These are phyloP conservation scores for Alligator mississippiensis DNA, from an alignment of 2,113 vertebrate species.

Conservation along the genomic window DNA sequence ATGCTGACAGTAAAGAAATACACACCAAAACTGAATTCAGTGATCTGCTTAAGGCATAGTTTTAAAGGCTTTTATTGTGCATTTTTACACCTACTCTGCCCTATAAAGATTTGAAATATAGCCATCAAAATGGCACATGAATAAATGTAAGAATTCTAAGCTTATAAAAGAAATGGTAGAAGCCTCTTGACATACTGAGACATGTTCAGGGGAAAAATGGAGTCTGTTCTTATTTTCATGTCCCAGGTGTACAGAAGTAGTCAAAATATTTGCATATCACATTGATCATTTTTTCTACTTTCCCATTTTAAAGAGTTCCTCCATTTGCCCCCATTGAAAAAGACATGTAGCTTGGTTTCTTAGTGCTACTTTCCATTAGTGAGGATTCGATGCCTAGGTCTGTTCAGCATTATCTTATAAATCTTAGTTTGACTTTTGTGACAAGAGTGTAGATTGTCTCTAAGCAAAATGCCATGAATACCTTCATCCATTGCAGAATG, in stretches of 20 bases:
- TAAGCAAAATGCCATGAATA: constrained; percentile 51
- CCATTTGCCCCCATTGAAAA: background rate
- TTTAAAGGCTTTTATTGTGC: constrained; percentile 39
- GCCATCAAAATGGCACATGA: constrained; percentile 6
- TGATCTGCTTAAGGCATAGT: constrained; percentile 23
- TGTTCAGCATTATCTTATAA: constrained; percentile 59
- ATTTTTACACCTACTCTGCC: background rate
- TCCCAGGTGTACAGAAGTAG: background rate
- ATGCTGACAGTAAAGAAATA: constrained; percentile 36
- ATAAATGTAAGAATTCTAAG: constrained; percentile 25
- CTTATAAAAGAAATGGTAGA: background rate
- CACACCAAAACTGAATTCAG: constrained; percentile 2
- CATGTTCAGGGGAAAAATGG: background rate
- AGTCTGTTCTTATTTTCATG: background rate
- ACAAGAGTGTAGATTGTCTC: constrained; percentile 55
- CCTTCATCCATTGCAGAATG: constrained; percentile 17
- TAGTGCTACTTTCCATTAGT: constrained; percentile 17
- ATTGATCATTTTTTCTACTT: background rate
- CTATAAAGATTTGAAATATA: constrained; percentile 39
- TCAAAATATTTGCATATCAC: background rate
- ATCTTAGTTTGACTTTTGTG: constrained; percentile 64
- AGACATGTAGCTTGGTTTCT: background rate
- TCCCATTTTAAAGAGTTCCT: background rate
- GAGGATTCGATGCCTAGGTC: constrained; percentile 37
- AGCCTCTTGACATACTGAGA: constrained; percentile 16